Evolutionary conservation across 2,113 vertebrate species (phyloP).

Genomic region (Callipepla squamata): DNA sequence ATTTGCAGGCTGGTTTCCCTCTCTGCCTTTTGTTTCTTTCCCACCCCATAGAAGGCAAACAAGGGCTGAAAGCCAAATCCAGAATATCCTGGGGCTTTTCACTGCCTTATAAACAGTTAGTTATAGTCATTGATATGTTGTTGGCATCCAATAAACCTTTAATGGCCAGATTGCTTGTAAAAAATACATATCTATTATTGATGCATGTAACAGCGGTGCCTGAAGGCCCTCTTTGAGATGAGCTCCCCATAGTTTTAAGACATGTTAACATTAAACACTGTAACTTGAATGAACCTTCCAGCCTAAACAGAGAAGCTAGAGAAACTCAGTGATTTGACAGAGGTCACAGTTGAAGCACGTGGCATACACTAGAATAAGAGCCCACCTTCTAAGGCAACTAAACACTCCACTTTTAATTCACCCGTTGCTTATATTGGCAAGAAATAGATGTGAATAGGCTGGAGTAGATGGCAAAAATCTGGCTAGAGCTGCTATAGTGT

Average conservation of each 20-base stretch:
- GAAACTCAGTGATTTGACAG: background rate
- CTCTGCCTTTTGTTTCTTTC: background rate
- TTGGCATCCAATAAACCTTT: slow-evolving; percentile 53
- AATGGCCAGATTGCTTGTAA: slow-evolving; percentile 56
- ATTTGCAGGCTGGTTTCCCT: background rate
- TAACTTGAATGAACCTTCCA: background rate
- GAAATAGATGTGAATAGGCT: background rate
- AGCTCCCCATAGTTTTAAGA: slow-evolving; percentile 2
- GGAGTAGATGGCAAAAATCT: background rate
- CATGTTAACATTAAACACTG: background rate
- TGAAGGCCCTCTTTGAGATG: background rate
- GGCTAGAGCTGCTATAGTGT: background rate
- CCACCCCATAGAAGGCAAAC: background rate
- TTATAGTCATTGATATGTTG: slow-evolving; percentile 51
- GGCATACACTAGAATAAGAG: background rate
- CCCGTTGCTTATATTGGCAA: background rate
- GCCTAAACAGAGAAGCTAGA: background rate
- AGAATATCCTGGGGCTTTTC: slow-evolving; percentile 31
- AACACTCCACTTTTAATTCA: background rate
- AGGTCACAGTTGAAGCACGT: background rate
- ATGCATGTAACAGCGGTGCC: slow-evolving; percentile 9
- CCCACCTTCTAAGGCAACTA: background rate
- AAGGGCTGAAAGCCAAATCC: slow-evolving; percentile 20
- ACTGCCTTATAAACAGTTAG: slow-evolving; percentile 59
- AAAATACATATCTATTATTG: slow-evolving; percentile 60